Evolutionary conservation across 2,797 vertebrate species (phyloP).

Genomic region (Iguana delicatissima): DNA sequence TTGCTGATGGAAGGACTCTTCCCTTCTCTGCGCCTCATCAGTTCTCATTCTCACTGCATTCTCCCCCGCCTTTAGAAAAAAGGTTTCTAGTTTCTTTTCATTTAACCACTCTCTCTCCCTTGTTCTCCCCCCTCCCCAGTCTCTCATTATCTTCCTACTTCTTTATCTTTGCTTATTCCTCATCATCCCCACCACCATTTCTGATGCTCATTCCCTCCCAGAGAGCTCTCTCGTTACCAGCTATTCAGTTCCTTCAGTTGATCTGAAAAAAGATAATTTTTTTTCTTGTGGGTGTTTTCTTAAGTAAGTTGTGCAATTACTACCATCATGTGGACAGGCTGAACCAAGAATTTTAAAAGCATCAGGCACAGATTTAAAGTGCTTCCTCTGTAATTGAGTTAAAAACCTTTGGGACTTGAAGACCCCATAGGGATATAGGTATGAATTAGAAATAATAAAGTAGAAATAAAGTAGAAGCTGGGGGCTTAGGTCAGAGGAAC

Average conservation of each 20-base stretch:
- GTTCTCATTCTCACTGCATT: constrained; percentile 76
- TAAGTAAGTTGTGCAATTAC: too few relatives aligned
- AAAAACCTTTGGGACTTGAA: too few relatives aligned
- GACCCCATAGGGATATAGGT: too few relatives aligned
- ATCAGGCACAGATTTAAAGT: too few relatives aligned
- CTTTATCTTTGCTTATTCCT: neutral
- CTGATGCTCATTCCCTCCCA: neutral
- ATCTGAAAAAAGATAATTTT: neutral
- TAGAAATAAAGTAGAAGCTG: too few relatives aligned
- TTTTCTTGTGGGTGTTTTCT: too few relatives aligned
- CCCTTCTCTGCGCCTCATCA: constrained; percentile 78
- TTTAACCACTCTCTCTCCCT: constrained; percentile 42
- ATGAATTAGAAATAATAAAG: too few relatives aligned
- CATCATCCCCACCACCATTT: too few relatives aligned
- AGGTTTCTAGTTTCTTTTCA: constrained; percentile 60
- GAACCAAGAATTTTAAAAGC: too few relatives aligned
- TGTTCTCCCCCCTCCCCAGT: constrained; percentile 14
- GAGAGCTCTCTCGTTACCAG: neutral
- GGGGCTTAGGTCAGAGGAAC: too few relatives aligned
- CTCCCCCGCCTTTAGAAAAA: constrained; percentile 41
- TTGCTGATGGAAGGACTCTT: constrained; percentile 79
- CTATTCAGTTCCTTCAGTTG: neutral
- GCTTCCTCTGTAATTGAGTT: too few relatives aligned
- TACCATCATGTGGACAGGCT: too few relatives aligned
- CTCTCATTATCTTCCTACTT: neutral